Conservation (phyloP, 1,140 invertebrate genomes). For the Cepaea nemoralis region DNA sequence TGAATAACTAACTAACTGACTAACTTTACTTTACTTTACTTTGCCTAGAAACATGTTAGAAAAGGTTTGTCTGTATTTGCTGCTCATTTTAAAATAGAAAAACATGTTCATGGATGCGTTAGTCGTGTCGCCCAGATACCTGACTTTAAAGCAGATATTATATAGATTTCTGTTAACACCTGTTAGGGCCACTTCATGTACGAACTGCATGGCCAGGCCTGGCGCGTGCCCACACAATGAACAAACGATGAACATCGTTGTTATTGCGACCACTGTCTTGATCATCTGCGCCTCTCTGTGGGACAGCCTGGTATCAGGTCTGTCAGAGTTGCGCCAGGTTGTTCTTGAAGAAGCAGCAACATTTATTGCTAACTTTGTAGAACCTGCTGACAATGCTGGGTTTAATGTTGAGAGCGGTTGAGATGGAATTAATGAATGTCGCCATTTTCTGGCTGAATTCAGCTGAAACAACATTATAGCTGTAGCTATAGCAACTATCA, state of each 20-base stretch:
- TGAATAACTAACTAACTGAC: no score
- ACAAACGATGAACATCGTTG: constrained; percentile 7
- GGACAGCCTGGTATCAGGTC: background rate
- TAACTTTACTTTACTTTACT: no score
- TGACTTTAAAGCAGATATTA: background rate
- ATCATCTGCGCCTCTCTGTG: constrained; percentile 1
- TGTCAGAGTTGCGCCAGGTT: background rate
- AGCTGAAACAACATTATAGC: background rate
- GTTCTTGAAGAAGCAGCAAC: background rate
- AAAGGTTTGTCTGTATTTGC: constrained; percentile 8
- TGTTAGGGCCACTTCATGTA: background rate
- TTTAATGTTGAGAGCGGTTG: background rate
- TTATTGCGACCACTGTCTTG: background rate
- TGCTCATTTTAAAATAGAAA: constrained; percentile 10
- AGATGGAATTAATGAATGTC: background rate
- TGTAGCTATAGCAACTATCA: constrained; percentile 16
- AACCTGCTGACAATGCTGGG: background rate
- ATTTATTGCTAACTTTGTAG: background rate
- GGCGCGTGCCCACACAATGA: background rate
- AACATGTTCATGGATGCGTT: constrained; percentile 12
- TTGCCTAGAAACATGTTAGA: background rate
- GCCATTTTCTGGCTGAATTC: background rate
- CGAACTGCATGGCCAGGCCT: background rate
- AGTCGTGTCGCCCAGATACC: background rate
- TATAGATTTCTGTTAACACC: constrained; percentile 13